A percentile compares a stretch with the other conserved stretches of the same genome.
These are phyloP conservation scores for Pedionomus torquatus DNA, from an alignment of 2,113 vertebrate genomes.

Conservation along the genomic window DNA sequence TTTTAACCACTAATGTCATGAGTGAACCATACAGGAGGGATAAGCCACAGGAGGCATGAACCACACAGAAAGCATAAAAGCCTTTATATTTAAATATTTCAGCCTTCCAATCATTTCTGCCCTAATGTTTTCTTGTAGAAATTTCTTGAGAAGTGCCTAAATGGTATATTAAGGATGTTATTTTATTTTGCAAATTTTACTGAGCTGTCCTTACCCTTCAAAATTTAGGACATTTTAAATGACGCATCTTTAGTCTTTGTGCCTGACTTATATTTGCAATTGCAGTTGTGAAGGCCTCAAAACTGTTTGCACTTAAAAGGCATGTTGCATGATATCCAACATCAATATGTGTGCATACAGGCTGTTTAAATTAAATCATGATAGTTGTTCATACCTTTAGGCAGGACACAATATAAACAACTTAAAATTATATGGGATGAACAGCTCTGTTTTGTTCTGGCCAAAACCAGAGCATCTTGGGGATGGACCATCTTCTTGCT, in stretches of 20 bases:
- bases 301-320: neutral
- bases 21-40: neutral
- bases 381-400: constrained; percentile 7
- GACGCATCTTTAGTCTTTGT: neutral
- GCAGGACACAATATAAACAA: constrained; percentile 14
- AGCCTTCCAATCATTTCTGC: neutral
- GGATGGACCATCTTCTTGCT: neutral
- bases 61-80: neutral
- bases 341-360: neutral
- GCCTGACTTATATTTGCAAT: neutral
- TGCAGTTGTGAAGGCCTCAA: neutral
- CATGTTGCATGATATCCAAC: neutral
- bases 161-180: neutral
- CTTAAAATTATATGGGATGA: neutral
- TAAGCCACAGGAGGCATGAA: neutral
- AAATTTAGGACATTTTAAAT: neutral
- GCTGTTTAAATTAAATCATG: constrained; percentile 10
- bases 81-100: neutral
- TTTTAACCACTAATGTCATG: neutral
- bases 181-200: neutral
- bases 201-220: neutral
- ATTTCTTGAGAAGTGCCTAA: neutral
- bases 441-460: neutral
- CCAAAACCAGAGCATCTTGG: neutral
- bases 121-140: neutral